These are phyloP conservation scores for Gallinago stenura DNA, from an alignment of 2,797 vertebrate genomes.

Conservation along the genomic window DNA sequence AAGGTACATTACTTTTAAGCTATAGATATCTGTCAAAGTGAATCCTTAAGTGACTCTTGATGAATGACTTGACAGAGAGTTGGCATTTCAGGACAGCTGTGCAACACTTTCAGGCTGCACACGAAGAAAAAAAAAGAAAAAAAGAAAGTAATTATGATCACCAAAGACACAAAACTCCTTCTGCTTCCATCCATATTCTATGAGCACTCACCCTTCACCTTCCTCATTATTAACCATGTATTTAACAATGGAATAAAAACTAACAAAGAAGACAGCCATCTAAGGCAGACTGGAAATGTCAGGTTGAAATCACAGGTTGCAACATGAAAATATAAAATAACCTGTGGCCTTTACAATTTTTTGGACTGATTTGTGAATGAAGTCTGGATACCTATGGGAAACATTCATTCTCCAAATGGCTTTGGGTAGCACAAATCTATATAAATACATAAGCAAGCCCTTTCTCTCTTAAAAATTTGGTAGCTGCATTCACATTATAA, in stretches of 20 bases:
- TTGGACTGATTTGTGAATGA: background rate
- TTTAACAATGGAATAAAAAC: constrained; percentile 1
- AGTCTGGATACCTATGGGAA: background rate
- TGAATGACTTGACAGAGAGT: background rate
- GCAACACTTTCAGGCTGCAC: background rate
- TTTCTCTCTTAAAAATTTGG: background rate
- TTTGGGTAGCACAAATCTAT: background rate
- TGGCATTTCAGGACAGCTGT: constrained; percentile 31
- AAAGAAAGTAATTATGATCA: background rate
- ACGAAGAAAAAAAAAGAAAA: background rate
- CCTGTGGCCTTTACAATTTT: background rate
- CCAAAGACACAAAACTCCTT: background rate
- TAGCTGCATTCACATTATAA: constrained; percentile 46
- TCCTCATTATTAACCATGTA: background rate
- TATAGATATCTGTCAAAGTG: background rate
- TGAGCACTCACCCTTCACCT: background rate
- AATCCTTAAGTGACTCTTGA: background rate
- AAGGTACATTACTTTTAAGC: background rate
- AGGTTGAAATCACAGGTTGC: background rate
- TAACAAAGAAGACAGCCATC: background rate
- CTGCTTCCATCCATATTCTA: background rate
- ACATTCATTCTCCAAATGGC: background rate
- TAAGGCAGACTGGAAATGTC: constrained; percentile 11
- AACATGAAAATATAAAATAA: background rate
- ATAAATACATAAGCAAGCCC: background rate